Evolutionary conservation across 2,797 vertebrate genomes (phyloP).

Genomic region (Arnoldichthys spilopterus): DNA sequence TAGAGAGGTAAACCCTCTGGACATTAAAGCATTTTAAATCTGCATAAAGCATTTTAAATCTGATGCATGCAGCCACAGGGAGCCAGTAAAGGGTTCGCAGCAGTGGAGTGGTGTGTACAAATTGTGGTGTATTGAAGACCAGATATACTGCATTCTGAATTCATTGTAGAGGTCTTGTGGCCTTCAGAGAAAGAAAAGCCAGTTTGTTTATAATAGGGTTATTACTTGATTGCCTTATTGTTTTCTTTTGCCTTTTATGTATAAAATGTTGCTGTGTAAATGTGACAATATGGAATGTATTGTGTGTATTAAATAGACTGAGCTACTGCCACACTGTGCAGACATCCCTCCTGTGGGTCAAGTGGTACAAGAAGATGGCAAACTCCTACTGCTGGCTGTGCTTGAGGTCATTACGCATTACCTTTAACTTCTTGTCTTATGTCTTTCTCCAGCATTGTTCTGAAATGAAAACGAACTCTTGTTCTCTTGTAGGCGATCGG

Average conservation of each 20-base stretch:
- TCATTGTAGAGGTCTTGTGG: too few species aligned
- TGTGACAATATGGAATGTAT: background rate
- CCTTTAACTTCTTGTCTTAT: background rate
- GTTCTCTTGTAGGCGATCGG: conserved; percentile 85
- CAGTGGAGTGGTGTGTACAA: too few species aligned
- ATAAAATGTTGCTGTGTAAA: background rate
- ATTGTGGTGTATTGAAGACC: too few species aligned
- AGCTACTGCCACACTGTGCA: conserved; percentile 91
- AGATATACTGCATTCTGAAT: too few species aligned
- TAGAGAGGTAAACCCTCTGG: too few species aligned
- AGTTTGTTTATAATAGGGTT: too few species aligned
- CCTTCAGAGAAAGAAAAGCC: too few species aligned
- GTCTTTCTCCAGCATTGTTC: background rate
- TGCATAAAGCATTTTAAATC: too few species aligned
- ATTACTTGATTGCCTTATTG: background rate
- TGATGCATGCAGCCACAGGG: too few species aligned
- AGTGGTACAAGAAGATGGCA: conserved; percentile 91
- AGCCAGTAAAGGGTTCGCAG: too few species aligned
- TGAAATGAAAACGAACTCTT: background rate
- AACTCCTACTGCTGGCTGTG: conserved; percentile 89
- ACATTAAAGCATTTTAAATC: too few species aligned
- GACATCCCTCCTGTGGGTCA: conserved; percentile 89
- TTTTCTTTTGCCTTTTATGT: background rate
- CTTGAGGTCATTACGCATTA: conserved; percentile 86
- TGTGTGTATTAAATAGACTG: conserved; percentile 80